Conservation (phyloP, 2,113 vertebrate genomes). For the Telmatochromis sp. region DNA sequence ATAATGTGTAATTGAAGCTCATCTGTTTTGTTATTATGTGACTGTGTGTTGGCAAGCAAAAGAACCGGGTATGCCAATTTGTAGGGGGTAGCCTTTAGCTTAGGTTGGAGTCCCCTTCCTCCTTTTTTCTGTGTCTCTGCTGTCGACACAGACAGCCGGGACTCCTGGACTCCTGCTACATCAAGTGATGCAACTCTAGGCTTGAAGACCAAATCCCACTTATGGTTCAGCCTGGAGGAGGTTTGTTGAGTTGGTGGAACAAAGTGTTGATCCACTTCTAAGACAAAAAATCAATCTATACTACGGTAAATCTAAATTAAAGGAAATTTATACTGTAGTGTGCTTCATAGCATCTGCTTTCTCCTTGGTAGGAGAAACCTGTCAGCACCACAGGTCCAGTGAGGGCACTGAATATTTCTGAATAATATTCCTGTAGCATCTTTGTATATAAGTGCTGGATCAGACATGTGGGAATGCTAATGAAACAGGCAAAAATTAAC, state of each 20-base stretch:
- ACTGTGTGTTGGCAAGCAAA: not conserved
- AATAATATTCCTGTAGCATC: not conserved
- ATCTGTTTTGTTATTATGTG: not conserved
- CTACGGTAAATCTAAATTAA: not conserved
- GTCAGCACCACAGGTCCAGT: not conserved
- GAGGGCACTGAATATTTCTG: not conserved
- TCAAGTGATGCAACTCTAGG: not conserved
- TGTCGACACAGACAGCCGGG: not conserved
- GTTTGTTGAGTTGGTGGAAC: not conserved
- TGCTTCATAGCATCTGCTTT: not conserved
- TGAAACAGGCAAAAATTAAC: not conserved
- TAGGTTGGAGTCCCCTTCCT: not conserved
- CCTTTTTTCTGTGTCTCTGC: not conserved
- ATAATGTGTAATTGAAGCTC: not conserved
- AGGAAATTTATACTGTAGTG: not conserved
- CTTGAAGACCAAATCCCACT: not conserved
- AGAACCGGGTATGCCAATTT: not conserved
- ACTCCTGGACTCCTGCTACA: not conserved
- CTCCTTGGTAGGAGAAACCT: not conserved
- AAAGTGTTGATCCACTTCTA: not conserved
- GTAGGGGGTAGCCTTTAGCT: not conserved
- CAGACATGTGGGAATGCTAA: not conserved
- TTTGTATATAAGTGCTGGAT: not conserved
- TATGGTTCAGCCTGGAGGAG: not conserved
- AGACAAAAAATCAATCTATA: not conserved